Conservation (phyloP, 30 jellyfish, hydroid and myxozoan species). For the Aurelia aurita complex sp. Pacific region DNA sequence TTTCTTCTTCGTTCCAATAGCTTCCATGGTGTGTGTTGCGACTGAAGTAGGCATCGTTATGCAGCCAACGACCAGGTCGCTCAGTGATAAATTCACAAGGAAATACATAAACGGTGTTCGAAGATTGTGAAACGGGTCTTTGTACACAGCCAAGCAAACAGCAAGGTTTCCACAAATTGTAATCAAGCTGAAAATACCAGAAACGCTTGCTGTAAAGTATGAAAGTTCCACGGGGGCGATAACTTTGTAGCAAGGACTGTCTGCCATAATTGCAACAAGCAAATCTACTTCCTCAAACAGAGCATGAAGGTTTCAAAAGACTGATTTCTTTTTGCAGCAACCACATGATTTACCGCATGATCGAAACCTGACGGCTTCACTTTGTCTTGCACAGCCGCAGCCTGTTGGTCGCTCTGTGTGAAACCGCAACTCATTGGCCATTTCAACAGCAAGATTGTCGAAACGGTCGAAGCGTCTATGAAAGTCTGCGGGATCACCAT, state of each 20-base stretch:
- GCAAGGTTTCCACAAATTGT: slow-evolving; percentile 67
- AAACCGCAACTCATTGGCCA: too few relatives aligned
- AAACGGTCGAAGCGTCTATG: too few relatives aligned
- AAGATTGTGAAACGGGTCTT: slow-evolving; percentile 76
- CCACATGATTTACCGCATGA: background rate
- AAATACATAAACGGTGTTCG: slow-evolving; percentile 91
- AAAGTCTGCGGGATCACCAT: too few relatives aligned
- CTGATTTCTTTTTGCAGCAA: background rate
- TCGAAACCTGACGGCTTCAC: too few relatives aligned
- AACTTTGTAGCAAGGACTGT: slow-evolving; percentile 56
- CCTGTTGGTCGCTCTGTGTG: too few relatives aligned
- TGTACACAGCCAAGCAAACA: slow-evolving; percentile 71
- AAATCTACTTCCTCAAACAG: background rate
- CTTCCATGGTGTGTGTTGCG: slow-evolving; percentile 85
- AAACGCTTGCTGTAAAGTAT: slow-evolving; percentile 61
- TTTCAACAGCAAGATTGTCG: too few relatives aligned
- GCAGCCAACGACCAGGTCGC: slow-evolving; percentile 81
- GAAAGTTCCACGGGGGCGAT: slow-evolving; percentile 80
- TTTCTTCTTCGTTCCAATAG: slow-evolving; percentile 50
- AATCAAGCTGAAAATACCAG: slow-evolving; percentile 47
- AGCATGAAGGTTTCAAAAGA: background rate
- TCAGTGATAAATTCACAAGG: slow-evolving; percentile 77
- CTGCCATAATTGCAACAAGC: slow-evolving; percentile 4
- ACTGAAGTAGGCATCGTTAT: slow-evolving; percentile 75
- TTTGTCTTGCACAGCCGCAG: too few relatives aligned